Evolutionary conservation across 2,797 vertebrate species (phyloP), one percentile per base, ranked within the genome.

Genomic region (Liparis tanakae): DNA sequence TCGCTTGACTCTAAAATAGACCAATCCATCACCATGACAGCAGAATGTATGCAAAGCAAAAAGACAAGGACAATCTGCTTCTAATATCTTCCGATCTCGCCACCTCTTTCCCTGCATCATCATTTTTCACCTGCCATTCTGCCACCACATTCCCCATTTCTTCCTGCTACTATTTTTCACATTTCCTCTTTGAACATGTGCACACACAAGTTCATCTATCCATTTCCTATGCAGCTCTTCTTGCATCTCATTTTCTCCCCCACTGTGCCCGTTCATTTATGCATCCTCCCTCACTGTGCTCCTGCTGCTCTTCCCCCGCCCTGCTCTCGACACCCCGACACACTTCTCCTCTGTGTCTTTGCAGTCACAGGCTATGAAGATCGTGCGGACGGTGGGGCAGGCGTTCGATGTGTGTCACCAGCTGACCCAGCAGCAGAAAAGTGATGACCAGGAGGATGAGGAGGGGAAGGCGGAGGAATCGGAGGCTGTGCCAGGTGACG

Each of bases 351-450:
- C 34, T 54, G 5, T 64, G 56, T 75, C 33, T 67, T 44, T 1
- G 8, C 90, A 99, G 98, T 99, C 97, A 83, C 98, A 99, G 74
- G 98, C 98, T 71, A 98, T 99, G 98, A 94, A 97, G 81, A 98
- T 99, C 0, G 98, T 99, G 68, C 94, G 96, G 72, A 99, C 98
- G 0, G 97, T 99, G 83, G 98, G 98, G 4, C 98, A 99, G 89
- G 98, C 98, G 0, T 99, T 99, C 0, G 98, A 99, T 78, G 98
- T 99, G 81, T 99, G 98, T 81, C 98, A 99, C 90, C 98, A 98
- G 92, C 93, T 98, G 93, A 99, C 96, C 86, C 93, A 97, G 72
- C 97, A 97, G 90, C 95, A 98, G 78, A 96, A 94, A 0, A 94
- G 92, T 0, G 96, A 96, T 0, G 96, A 96, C 56, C 94, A 95